phyloP scores from a whole-genome alignment of 2,888 invertebrate species.

The Acanthosepion pharaonis region DNA sequence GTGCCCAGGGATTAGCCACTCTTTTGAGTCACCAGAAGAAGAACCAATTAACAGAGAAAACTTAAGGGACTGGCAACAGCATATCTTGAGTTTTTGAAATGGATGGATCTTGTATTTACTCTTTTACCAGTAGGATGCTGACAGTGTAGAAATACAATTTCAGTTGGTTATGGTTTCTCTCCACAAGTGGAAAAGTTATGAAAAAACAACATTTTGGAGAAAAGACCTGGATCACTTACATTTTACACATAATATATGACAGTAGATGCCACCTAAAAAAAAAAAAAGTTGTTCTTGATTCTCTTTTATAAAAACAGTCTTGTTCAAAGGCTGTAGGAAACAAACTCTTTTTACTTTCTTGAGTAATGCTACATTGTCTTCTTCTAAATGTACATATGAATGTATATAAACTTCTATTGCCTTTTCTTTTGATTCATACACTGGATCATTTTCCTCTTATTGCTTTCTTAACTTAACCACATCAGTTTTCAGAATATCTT shows the following conservation, averaged over 20 bases:
- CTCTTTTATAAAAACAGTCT: no score
- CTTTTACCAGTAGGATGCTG: neutral
- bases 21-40: neutral
- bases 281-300: no score
- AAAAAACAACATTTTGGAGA: neutral
- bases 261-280: neutral
- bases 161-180: neutral
- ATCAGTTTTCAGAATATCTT: no score
- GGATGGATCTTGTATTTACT: neutral
- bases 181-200: neutral
- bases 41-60: neutral
- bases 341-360: no score
- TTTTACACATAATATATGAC: neutral
- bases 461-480: no score
- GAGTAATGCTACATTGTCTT: no score
- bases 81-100: neutral
- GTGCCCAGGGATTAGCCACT: neutral
- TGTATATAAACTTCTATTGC: no score
- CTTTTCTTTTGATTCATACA: no score
- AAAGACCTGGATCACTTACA: neutral
- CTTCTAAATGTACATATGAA: no score
- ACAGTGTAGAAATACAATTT: neutral
- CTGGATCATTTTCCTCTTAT: no score
- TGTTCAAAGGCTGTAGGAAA: no score
- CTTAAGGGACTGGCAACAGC: neutral